Evolutionary conservation across 2,888 invertebrate genomes (phyloP), one percentile per base, ranked within the genome.

Genomic region (Rhingia rostrata): DNA sequence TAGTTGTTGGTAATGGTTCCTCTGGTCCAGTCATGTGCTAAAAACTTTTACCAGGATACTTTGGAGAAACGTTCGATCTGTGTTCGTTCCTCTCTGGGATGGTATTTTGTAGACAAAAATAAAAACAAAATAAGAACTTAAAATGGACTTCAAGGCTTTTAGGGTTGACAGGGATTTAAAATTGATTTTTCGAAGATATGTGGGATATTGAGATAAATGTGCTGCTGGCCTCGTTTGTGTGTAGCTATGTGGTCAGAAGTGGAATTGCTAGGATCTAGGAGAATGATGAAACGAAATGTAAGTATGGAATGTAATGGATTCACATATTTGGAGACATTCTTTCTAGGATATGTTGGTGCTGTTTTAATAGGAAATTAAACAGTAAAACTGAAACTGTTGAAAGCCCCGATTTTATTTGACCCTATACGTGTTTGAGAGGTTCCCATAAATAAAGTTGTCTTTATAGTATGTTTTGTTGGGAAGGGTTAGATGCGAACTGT

Each of bases 161-260:
- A 84, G 60, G 74, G 79, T 79, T 84, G 84, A 74, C 79, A 84
- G 49, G 64, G 69, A 84, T 74, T 80, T 84, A 49, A 70, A 79
- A 79, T 79, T 80, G 84, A 80, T 80, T 84, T 83, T 60, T 64
- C 14, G 30, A 56, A 78, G 78, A 78, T 58, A 54, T 70, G 66
- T 72, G 51, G 45, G 61, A 70, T 75, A 58, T 73, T 73, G 66
- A 60, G 60, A 79, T 79, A 72, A 67, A 79, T 79, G 64, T 39
- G 60, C 33, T 70, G 22, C 30, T 61, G 14, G 7, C 4, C 14
- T 47, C 47, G 45, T 6, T 14, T 49, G 41, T 10, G 7, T 9
- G 9, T 49, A 49, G 22, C 22, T 49, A 30, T 49, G 30, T 5
- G 22, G 30, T 30, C 10, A 32, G 22, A 30, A 30, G 22, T 6